Evolutionary conservation across 2,888 invertebrate genomes (phyloP), one percentile per base, ranked within the genome.

Genomic region (Catocala sponsa): DNA sequence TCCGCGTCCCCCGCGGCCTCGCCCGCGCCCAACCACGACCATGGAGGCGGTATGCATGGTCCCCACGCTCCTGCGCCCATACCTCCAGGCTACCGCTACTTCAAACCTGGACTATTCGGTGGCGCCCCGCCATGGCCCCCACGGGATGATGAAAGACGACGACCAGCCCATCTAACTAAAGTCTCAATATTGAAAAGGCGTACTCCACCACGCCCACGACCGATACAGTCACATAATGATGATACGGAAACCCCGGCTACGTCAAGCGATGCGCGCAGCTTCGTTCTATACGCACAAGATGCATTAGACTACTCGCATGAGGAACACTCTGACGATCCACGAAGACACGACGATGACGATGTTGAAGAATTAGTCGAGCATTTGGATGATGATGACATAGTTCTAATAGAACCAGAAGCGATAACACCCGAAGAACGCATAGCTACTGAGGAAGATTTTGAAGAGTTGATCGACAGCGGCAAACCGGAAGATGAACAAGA

Each of bases 381-480:
- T 68, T 73, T 95, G 11, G 95, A 96, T 68, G 96, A 95, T 60
- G 95, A 96, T 6, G 96, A 96, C 71, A 95, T 96, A 38, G 95
- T 96, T 0, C 95, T 96, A 5, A 95, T 96, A 0, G 96, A 96
- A 80, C 94, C 95, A 0, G 92, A 91, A 13, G 91, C 93, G 0
- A 96, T 95, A 73, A 95, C 96, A 0, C 96, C 96, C 0, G 96
- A 96, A 73, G 96, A 96, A 74, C 95, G 95, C 0, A 95, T 96
- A 63, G 95, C 95, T 0, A 96, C 96, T 0, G 95, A 96, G 71
- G 96, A 96, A 84, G 96, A 96, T 80, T 96, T 96, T 74, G 96
- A 96, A 76, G 95, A 96, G 68, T 84, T 96, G 15, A 96, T 96
- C 44, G 96, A 96, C 71, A 95, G 95, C 72, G 96, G 95, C 0